Conservation (phyloP, 2,113 vertebrate species). For the Megaleporinus macrocephalus region DNA sequence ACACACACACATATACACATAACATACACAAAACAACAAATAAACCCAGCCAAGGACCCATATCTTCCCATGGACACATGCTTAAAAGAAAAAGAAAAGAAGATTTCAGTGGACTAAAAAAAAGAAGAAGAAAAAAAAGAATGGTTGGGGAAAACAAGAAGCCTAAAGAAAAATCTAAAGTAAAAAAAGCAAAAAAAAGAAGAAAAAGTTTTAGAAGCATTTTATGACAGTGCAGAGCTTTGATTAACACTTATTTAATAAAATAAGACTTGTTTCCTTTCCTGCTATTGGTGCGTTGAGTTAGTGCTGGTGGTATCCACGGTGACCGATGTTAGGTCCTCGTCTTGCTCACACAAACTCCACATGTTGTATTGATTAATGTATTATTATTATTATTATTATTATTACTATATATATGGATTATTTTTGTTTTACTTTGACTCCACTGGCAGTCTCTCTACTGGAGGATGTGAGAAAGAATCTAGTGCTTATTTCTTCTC, state of each 20-base stretch:
- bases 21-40: conserved; percentile 42
- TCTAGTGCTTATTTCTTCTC: conserved; percentile 77
- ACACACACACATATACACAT: not conserved
- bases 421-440: conserved; percentile 73
- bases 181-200: conserved; percentile 64
- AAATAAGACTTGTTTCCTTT: conserved; percentile 80
- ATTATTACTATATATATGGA: conserved; percentile 57
- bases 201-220: conserved; percentile 78
- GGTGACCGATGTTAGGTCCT: conserved; percentile 70
- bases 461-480: conserved; percentile 55
- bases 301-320: conserved; percentile 80
- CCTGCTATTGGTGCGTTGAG: conserved; percentile 77
- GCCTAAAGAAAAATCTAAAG: conserved; percentile 62
- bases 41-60: conserved; percentile 57
- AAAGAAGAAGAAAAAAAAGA: conserved; percentile 47
- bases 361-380: conserved; percentile 81
- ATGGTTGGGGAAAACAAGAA: conserved; percentile 58
- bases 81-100: conserved; percentile 33
- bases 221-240: conserved; percentile 83
- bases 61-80: conserved; percentile 59
- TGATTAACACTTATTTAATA: conserved; percentile 81
- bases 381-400: conserved; percentile 77
- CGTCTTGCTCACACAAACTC: conserved; percentile 70
- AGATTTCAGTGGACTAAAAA: conserved; percentile 51
- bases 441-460: conserved; percentile 23